phyloP scores from a whole-genome alignment of 2,888 invertebrate species.

The Plagodis pulveraria region DNA sequence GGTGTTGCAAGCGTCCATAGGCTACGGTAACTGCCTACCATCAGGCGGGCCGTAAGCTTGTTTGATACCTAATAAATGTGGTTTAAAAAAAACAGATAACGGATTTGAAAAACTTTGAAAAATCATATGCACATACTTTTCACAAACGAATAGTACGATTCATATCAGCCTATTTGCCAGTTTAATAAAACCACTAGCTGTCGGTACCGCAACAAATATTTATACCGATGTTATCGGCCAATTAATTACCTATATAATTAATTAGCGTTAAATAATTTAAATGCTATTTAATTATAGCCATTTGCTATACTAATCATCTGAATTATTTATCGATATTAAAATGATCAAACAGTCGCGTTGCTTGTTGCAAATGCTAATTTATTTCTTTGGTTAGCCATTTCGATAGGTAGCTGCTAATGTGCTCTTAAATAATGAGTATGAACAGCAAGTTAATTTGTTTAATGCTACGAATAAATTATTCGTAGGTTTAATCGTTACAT shows the following conservation, averaged over 20 bases:
- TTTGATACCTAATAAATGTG: too few species aligned
- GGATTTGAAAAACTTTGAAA: too few species aligned
- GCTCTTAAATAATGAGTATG: too few species aligned
- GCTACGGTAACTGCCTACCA: too few species aligned
- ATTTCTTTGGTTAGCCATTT: background rate
- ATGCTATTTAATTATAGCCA: conserved; percentile 41
- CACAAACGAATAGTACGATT: background rate
- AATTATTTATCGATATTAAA: conserved; percentile 35
- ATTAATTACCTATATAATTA: conserved; percentile 21
- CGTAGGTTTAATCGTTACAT: too few species aligned
- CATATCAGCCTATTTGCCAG: conserved; percentile 5
- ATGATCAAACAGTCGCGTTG: background rate
- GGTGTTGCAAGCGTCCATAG: too few species aligned
- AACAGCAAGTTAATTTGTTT: too few species aligned
- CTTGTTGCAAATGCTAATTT: conserved; percentile 38
- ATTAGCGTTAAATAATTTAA: conserved; percentile 35
- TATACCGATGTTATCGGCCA: conserved; percentile 15
- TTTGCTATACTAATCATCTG: conserved; percentile 39
- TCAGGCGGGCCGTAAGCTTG: too few species aligned
- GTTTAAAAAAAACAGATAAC: too few species aligned
- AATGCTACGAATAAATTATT: too few species aligned
- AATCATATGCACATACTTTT: too few species aligned
- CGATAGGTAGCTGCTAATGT: background rate
- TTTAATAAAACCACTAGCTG: conserved; percentile 12
- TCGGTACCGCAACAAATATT: conserved; percentile 17